Percentiles rank a stretch among this genome's conserved stretches.
Conservation (phyloP, 2,888 invertebrate species). For the Microctonus aethiopoides region DNA sequence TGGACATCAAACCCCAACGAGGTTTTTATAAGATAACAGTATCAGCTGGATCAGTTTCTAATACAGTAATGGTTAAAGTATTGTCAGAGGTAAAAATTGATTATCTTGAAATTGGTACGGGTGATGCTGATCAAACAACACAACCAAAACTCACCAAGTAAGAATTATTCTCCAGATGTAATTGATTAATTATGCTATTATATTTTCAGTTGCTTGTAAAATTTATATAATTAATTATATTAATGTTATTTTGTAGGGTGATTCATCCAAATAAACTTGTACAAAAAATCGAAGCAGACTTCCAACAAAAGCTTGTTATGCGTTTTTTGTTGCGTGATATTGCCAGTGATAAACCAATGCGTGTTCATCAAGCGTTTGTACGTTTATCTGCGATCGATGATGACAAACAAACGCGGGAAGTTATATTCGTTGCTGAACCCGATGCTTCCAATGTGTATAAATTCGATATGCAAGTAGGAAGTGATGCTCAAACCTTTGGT, state of each 20-base stretch:
- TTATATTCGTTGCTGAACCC: constrained; percentile 93
- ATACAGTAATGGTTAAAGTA: constrained; percentile 73
- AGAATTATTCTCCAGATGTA: constrained; percentile 43
- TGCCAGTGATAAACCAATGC: constrained; percentile 74
- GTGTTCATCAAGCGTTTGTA: constrained; percentile 89
- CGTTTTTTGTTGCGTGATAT: constrained; percentile 84
- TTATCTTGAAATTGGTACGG: constrained; percentile 86
- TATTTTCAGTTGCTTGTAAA: too few relatives aligned
- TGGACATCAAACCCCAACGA: constrained; percentile 81
- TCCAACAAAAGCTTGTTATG: constrained; percentile 87
- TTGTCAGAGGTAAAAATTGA: constrained; percentile 82
- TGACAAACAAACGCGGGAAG: constrained; percentile 78
- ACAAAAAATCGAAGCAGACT: constrained; percentile 83
- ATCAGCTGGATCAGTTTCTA: constrained; percentile 75
- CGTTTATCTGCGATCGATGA: constrained; percentile 73
- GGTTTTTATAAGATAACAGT: constrained; percentile 88
- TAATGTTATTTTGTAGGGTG: too few relatives aligned
- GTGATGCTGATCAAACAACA: constrained; percentile 90
- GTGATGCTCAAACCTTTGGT: constrained; percentile 82
- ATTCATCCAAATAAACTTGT: constrained; percentile 78
- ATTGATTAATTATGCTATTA: too few relatives aligned
- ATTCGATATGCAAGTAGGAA: constrained; percentile 90
- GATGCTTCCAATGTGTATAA: constrained; percentile 84
- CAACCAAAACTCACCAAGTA: constrained; percentile 79
- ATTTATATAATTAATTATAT: background rate